A percentile compares a stretch with the other conserved stretches of the same genome.
Evolutionary conservation across 2,113 vertebrate genomes (phyloP).

Genomic region (Ceratotherium simum): DNA sequence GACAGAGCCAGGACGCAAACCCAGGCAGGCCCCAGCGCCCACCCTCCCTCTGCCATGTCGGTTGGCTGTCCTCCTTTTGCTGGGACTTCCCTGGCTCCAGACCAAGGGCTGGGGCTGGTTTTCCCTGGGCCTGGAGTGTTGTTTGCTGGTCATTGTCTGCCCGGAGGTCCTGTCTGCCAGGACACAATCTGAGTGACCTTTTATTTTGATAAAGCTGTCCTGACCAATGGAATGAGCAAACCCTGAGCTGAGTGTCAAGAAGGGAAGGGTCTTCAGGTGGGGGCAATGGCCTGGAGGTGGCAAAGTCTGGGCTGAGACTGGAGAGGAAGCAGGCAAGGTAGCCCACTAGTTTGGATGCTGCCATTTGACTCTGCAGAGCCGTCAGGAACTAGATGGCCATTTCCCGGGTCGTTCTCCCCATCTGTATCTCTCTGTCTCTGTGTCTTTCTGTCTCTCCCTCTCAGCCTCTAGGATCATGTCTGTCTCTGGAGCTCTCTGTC

Average conservation of each 20-base stretch:
- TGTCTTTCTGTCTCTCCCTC: neutral
- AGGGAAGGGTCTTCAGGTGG: neutral
- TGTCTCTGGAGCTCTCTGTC: neutral
- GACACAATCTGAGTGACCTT: neutral
- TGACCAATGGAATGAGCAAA: neutral
- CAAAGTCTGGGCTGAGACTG: neutral
- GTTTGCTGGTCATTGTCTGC: neutral
- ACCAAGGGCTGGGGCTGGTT: neutral
- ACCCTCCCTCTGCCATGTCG: too few species aligned
- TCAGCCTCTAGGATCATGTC: neutral
- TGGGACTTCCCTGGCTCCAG: neutral
- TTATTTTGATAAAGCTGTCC: neutral
- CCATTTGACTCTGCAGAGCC: neutral
- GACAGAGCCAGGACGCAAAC: neutral
- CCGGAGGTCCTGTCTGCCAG: neutral
- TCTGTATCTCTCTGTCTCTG: too few species aligned
- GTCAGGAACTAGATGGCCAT: neutral
- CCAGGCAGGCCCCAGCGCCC: neutral
- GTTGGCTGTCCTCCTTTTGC: neutral
- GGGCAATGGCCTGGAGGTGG: neutral
- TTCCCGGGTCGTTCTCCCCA: accelerated
- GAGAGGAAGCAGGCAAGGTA: neutral
- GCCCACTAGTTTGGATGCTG: neutral
- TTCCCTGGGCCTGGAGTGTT: neutral
- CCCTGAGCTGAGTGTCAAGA: neutral